Percentiles rank a stretch among this genome's conserved stretches.
These are phyloP conservation scores for Trichogramma evanescens DNA, from an alignment of 2,888 invertebrate genomes.

Conservation along the genomic window DNA sequence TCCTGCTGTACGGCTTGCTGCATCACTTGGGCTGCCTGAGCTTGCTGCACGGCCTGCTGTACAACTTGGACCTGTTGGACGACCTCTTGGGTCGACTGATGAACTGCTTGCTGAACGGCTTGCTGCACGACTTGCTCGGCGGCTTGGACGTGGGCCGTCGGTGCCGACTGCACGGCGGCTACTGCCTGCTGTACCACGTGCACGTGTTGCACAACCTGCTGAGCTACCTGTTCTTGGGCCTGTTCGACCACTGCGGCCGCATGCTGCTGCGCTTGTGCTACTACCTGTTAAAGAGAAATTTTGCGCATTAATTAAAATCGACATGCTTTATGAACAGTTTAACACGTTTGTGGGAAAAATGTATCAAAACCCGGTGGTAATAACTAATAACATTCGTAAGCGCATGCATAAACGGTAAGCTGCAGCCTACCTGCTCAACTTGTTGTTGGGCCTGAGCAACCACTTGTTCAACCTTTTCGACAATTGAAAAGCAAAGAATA, in stretches of 20 bases:
- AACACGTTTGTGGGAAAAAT: neutral
- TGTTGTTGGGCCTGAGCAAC: conserved; percentile 45
- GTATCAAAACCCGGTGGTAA: no score
- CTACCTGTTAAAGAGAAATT: conserved; percentile 30
- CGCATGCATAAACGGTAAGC: neutral
- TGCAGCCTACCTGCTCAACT: conserved; percentile 38
- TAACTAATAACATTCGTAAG: neutral
- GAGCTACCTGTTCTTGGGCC: conserved; percentile 44
- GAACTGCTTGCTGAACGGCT: conserved; percentile 37
- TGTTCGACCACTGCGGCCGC: conserved; percentile 44
- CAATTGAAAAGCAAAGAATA: no score
- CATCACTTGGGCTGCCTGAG: conserved; percentile 45
- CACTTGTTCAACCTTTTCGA: conserved; percentile 37
- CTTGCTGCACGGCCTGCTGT: conserved; percentile 44
- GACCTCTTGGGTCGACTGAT: conserved; percentile 42
- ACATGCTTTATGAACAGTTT: neutral
- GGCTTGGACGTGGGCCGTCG: conserved; percentile 33
- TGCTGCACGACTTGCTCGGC: conserved; percentile 43
- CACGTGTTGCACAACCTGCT: conserved; percentile 44
- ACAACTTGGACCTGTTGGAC: conserved; percentile 44
- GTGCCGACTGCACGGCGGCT: conserved; percentile 42
- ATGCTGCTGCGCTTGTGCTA: conserved; percentile 44
- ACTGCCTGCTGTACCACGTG: conserved; percentile 45
- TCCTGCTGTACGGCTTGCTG: conserved; percentile 46
- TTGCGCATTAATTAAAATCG: neutral